Base-by-base conservation (phyloP, 2,888 invertebrate species). In the Cataglyphis altisquamis region DNA sequence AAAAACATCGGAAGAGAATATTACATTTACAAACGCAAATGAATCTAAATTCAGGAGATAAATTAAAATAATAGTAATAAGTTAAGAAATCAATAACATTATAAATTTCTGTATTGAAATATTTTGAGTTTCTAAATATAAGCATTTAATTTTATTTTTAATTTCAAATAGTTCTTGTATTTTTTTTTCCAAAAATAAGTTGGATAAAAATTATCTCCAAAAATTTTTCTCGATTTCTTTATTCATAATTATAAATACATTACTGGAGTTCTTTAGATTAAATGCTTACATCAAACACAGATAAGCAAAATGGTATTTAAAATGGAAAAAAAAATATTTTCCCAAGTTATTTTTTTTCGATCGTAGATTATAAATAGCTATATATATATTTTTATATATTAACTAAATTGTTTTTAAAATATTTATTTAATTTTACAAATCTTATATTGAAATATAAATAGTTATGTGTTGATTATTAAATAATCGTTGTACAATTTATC, bases 41-140 rank as follows among this genome's bases (percentile, higher is more conserved):
- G 18, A 6, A 48, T n/a, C 48, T 48, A 48, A 48, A n/a, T n/a
- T 48, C 18, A n/a, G 8, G 2, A 48, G 45, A 15, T 15, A 48
- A 8, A 48, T 48, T 48, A n/a, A 48, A 48, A n/a, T 48, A 0
- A 48, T 48, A n/a, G n/a, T 48, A 48, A 48, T 6, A 48, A 48
- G 8, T 48, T 18, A 48, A 48, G n/a, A n/a, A 48, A 48, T 48
- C 48, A 48, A 8, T 48, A 48, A 18, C 1, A 48, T 45, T 45
- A 48, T 48, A 48, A 6, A n/a, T 48, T 48, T 48, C n/a, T 48
- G 15, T 52, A 52, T n/a, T 8, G 6, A 18, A n/a, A 8, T n/a
- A n/a, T 48, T 48, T 48, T 18, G n/a, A 52, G n/a, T 52, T 52
- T n/a, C n/a, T 52, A n/a, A 52, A n/a, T 52, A n/a, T 52, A 52